Base-by-base conservation (phyloP, 1,140 invertebrate species). In the Holotrichia oblita region DNA sequence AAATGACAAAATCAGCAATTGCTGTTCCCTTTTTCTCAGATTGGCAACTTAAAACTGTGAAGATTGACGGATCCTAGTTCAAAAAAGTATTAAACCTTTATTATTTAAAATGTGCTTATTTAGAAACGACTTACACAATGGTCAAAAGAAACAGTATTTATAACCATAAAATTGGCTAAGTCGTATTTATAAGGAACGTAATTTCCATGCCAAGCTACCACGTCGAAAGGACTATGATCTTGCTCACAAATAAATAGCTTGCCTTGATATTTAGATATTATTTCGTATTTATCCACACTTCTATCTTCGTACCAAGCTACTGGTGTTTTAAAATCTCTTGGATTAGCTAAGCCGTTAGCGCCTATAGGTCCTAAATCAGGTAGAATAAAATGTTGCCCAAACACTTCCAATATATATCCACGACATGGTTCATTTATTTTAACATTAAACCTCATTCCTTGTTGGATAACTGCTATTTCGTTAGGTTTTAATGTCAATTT, bases 171-270 rank as follows among this genome's bases (percentile, higher is more conserved):
- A 78, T 94, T 93, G 78, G 89, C 90, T 34, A 99, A 89, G 86
- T 98, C 92, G 87, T 99, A 99, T 88, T 99, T 99, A 87, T 95
- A 99, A 0, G 98, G 98, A 27, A 94, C 95, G 87, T 99, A 99
- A 88, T 99, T 99, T 3, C 98, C 98, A 87, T 99, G 97, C 98
- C 98, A 99, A 12, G 97, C 98, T 0, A 99, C 97, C 8, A 99
- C 98, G 89, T 99, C 97, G 87, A 99, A 99, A 7, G 97, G 96
- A 55, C 95, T 98, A 87, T 99, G 96, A 82, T 92, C 87, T 88
- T 98, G 96, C 79, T 90, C 85, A 10, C 96, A 94, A 48, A 89
- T 87, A 87, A 99, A 99, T 41, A 99, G 86, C 22, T 91, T 89
- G 0, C 97, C 97, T 86, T 99, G 97, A 87, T 93, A 99, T 87